Percentiles rank a stretch among this genome's conserved stretches.
phyloP scores from a whole-genome alignment of 2,888 invertebrate species.

The Sesia apiformis region DNA sequence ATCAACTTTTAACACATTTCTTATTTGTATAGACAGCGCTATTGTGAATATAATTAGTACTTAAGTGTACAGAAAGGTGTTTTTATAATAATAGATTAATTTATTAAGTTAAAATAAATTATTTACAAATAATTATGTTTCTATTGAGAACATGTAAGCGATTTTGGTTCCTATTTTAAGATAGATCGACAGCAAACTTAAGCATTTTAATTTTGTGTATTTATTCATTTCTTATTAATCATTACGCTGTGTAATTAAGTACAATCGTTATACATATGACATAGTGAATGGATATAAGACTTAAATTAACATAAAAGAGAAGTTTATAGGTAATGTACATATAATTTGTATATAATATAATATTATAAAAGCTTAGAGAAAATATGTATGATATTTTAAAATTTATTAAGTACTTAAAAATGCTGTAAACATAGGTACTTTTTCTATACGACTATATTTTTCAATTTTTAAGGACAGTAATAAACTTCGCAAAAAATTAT shows the following conservation, averaged over 20 bases:
- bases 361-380: constrained; percentile 3
- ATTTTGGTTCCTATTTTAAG: constrained; percentile 72
- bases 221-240: constrained; percentile 27
- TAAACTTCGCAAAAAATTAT: too few relatives aligned
- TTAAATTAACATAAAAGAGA: constrained; percentile 28
- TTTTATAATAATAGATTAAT: constrained; percentile 39
- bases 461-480: too few relatives aligned
- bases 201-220: constrained; percentile 54
- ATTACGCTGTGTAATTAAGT: too few relatives aligned
- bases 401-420: too few relatives aligned
- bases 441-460: too few relatives aligned
- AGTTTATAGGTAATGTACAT: constrained; percentile 10
- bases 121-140: constrained; percentile 45
- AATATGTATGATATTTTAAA: too few relatives aligned
- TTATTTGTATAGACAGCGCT: constrained; percentile 1
- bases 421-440: too few relatives aligned
- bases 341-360: constrained; percentile 6
- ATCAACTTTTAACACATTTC: too few relatives aligned
- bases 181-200: constrained; percentile 36
- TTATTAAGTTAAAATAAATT: constrained; percentile 46
- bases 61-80: constrained; percentile 54
- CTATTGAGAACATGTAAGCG: background rate
- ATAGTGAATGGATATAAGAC: constrained; percentile 3
- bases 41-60: constrained; percentile 12
- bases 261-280: too few relatives aligned